phyloP scores from a whole-genome alignment of 1,140 invertebrate species.

The Matsumurasca onukii region DNA sequence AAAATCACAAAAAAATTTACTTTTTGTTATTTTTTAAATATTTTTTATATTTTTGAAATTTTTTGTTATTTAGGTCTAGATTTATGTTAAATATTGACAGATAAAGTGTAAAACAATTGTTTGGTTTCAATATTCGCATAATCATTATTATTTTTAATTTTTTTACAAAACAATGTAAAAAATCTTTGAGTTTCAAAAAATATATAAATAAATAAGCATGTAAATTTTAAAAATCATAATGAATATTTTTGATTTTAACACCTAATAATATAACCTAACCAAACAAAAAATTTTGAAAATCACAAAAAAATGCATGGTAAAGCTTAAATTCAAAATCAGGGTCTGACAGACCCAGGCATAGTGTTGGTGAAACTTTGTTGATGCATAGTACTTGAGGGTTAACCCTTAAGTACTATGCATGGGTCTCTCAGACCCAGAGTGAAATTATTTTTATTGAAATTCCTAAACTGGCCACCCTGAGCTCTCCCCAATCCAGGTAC shows the following conservation, averaged over 20 bases:
- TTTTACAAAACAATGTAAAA: no score
- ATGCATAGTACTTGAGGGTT: background rate
- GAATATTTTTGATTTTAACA: background rate
- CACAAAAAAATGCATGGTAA: background rate
- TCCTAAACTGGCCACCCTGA: background rate
- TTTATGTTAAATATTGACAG: background rate
- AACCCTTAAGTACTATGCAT: background rate
- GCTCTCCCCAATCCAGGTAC: background rate
- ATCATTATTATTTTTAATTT: no score
- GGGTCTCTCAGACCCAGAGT: slow-evolving; percentile 1
- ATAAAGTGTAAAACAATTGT: background rate
- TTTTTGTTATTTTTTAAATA: background rate
- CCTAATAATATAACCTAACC: background rate
- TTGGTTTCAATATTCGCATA: no score
- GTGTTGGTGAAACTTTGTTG: background rate
- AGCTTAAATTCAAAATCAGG: background rate
- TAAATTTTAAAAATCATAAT: background rate
- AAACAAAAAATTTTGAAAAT: background rate
- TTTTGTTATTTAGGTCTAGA: background rate
- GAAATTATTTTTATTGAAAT: background rate
- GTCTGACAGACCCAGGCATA: background rate
- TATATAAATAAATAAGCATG: no score
- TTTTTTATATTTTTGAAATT: background rate
- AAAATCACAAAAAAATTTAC: no score
- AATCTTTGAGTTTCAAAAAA: no score